These are phyloP conservation scores for Neelides sp. DNA, from an alignment of 1,140 invertebrate species.

Conservation along the genomic window DNA sequence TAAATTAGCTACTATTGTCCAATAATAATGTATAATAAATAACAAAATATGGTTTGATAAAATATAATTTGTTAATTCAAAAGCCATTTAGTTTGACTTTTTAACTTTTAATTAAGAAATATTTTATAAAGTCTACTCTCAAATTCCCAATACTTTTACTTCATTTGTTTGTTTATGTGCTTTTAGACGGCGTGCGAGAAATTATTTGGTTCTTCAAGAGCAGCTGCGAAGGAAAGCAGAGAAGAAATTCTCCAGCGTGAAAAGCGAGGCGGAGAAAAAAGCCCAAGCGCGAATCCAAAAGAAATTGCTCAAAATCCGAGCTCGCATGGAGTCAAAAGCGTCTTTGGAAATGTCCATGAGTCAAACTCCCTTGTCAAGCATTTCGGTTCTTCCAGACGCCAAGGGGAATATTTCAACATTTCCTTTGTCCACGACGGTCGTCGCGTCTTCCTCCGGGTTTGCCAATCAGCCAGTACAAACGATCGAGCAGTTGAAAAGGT, in stretches of 20 bases:
- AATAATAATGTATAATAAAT: no score
- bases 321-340: constrained; percentile 13
- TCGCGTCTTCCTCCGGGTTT: neutral
- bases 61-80: neutral
- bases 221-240: constrained; percentile 63
- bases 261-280: constrained; percentile 5
- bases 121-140: no score
- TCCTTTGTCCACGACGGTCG: no score
- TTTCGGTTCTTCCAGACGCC: no score
- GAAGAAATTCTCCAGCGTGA: constrained; percentile 35
- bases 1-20: neutral
- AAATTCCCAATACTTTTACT: constrained; percentile 3
- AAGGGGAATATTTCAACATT: no score
- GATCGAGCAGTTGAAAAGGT: no score
- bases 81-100: neutral
- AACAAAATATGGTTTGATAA: neutral
- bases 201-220: constrained; percentile 76
- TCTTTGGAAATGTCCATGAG: neutral
- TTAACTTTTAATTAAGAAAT: no score
- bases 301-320: constrained; percentile 43
- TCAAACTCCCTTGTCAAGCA: neutral
- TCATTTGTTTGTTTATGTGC: neutral
- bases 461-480: constrained; percentile 33
- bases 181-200: constrained; percentile 52
- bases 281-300: constrained; percentile 39